Conservation (phyloP, 2,797 vertebrate genomes). For the Onychomys arenicola region DNA sequence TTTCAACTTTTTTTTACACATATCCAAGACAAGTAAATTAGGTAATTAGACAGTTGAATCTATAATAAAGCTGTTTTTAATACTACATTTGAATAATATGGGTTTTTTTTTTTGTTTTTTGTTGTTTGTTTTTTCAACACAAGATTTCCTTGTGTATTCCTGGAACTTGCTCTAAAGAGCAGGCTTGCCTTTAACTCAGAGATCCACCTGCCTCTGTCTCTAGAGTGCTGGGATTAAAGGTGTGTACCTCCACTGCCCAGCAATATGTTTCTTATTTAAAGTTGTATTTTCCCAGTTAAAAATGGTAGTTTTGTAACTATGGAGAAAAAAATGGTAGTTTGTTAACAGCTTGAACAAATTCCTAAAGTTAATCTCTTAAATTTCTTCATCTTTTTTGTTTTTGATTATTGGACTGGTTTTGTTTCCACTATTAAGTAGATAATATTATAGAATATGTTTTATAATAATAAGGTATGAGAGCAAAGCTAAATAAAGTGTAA, state of each 20-base stretch:
- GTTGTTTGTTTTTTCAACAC: no score
- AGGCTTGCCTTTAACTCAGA: neutral
- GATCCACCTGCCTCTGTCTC: neutral
- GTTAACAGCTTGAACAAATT: slow-evolving; percentile 17
- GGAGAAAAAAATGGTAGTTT: neutral
- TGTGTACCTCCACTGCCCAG: neutral
- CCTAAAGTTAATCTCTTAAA: neutral
- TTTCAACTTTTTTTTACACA: neutral
- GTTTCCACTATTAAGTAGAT: neutral
- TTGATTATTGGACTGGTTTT: neutral
- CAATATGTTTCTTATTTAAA: slow-evolving; percentile 5
- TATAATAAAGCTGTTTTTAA: slow-evolving; percentile 33
- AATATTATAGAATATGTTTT: neutral
- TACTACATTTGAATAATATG: slow-evolving; percentile 4
- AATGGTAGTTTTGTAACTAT: neutral
- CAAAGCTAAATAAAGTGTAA: neutral
- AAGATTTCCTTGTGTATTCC: neutral
- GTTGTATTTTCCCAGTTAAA: slow-evolving; percentile 25
- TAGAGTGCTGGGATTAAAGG: neutral
- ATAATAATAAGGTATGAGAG: neutral
- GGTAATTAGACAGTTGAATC: neutral
- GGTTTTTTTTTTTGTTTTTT: no score
- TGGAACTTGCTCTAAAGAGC: neutral
- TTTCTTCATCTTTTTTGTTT: neutral
- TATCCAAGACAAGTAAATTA: slow-evolving; percentile 4